Evolutionary conservation across 2,113 vertebrate genomes (phyloP).

Genomic region (Pterocles burchelli): DNA sequence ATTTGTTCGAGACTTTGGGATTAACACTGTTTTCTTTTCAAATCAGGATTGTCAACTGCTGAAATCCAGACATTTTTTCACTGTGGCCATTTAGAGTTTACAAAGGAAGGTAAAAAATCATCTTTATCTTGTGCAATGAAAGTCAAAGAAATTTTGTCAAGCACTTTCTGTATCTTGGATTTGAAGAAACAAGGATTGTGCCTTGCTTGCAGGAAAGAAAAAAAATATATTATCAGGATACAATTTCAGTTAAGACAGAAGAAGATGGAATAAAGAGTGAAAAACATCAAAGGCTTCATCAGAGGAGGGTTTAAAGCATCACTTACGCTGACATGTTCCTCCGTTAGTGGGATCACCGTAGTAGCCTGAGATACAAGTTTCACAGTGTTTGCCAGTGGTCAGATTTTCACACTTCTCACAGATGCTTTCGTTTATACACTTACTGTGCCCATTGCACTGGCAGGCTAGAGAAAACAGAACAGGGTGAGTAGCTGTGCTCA

Average conservation of each 20-base stretch:
- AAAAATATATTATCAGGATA: not conserved
- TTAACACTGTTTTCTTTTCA: not conserved
- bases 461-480: conserved; percentile 80
- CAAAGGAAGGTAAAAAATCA: not conserved
- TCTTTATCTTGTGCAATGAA: not conserved
- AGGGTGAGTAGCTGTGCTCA: not conserved
- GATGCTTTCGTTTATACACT: conserved; percentile 91
- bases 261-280: not conserved
- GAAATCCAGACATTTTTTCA: not conserved
- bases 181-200: not conserved
- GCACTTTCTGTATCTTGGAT: not conserved
- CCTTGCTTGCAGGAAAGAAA: not conserved
- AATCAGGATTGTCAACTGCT: not conserved
- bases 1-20: not conserved
- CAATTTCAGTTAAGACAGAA: not conserved
- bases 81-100: not conserved
- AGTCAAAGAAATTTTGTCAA: not conserved
- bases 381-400: conserved; percentile 92
- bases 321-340: conserved; percentile 96
- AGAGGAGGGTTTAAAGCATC: not conserved
- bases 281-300: accelerated
- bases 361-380: conserved; percentile 94
- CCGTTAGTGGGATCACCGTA: conserved; percentile 97
- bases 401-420: conserved; percentile 97
- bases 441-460: conserved; percentile 97